Conservation (phyloP, 2,888 invertebrate genomes). For the Teleogryllus oceanicus region DNA sequence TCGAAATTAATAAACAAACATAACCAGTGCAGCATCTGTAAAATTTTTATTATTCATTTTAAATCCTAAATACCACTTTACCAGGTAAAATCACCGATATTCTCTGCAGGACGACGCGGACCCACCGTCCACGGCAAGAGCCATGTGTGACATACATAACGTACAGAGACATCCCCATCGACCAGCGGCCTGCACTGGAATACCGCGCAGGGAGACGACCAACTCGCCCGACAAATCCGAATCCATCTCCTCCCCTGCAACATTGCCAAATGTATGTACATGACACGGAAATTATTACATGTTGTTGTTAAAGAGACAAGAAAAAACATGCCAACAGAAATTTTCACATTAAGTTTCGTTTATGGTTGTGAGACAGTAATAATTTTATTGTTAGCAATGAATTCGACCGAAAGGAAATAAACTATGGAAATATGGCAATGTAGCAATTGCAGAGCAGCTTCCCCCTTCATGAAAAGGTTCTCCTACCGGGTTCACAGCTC, state of each 20-base stretch:
- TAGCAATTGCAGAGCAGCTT: too few species aligned
- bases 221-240: constrained; percentile 36
- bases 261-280: constrained; percentile 26
- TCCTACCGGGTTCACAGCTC: too few species aligned
- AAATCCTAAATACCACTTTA: constrained; percentile 39
- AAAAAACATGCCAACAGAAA: not conserved
- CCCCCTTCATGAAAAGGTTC: too few species aligned
- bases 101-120: constrained; percentile 42
- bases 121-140: constrained; percentile 43
- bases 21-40: not conserved
- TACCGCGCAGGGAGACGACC: constrained; percentile 38
- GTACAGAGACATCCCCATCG: constrained; percentile 43
- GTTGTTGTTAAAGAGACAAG: not conserved
- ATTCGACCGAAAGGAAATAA: too few species aligned
- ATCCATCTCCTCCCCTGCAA: constrained; percentile 37
- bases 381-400: too few species aligned
- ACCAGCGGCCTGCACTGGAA: constrained; percentile 41
- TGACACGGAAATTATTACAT: constrained; percentile 19
- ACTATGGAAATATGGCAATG: too few species aligned
- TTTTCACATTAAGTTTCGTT: too few species aligned
- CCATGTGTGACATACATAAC: constrained; percentile 48
- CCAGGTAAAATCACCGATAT: constrained; percentile 42
- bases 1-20: not conserved
- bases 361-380: too few species aligned
- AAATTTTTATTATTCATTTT: constrained; percentile 39